Evolutionary conservation across 1,140 invertebrate genomes (phyloP), one percentile per base, ranked within the genome.

Genomic region (Zaprionus tsacasi): DNA sequence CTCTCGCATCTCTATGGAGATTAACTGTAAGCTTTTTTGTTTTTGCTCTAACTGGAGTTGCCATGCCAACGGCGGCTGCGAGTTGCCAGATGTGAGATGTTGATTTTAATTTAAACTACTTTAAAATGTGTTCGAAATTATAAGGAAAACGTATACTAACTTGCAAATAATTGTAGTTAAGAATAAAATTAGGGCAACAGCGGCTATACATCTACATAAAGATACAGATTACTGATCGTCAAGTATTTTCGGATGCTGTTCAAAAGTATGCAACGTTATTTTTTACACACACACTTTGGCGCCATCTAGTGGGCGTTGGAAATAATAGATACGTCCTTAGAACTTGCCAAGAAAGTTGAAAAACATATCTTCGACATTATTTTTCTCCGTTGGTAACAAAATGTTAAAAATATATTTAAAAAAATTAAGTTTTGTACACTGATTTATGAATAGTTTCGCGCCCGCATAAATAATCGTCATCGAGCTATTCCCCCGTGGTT

Each of bases 391-490:
- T 63, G 15, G 1, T 52, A 43, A 11, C 11, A n/a, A 63, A 43
- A 30, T 63, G 40, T 63, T 33, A 30, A 30, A 17, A 25, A 36
- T 8, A 48, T 8, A 36, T 38, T 30, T 30, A 17, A 8, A 12
- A 7, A 40, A 21, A 15, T 35, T 66, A 6, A 6, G 21, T 57
- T 40, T 35, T 35, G 6, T 30, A 27, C 15, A 59, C 25, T 59
- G 33, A 27, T 59, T 36, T 15, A 7, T 50, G 3, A 56, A 10
- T 17, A 17, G 11, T 11, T 45, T 52, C 21, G 21, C 38, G 12
- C 50, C 57, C 65, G 43, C 11, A 2, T 17, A 43, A 70, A 11
- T 70, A 38, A 74, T 74, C 66, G 71, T 38, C 57, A 73, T 73
- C 70, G 65, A 67, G 25, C 43, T 43, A 36, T 54, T 33, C 33